Conservation (phyloP, 2,797 vertebrate species). For the Lycodopsis pacificus region DNA sequence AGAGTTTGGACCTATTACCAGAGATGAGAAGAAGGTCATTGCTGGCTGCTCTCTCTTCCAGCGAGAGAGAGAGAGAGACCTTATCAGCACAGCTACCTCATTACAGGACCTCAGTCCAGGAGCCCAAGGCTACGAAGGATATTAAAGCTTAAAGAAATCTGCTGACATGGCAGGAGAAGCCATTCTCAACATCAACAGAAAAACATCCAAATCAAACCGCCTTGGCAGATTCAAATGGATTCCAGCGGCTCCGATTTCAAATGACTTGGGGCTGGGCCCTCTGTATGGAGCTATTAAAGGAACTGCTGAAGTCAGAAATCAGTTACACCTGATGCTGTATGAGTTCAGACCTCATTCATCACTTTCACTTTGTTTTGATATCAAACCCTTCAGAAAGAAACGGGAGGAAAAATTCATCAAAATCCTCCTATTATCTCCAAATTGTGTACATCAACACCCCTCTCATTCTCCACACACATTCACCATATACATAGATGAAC, state of each 20-base stretch:
- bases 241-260: conserved; percentile 24
- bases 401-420: neutral
- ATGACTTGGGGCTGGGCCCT: neutral
- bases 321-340: neutral
- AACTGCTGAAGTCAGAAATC: conserved; percentile 32
- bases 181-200: conserved; percentile 50
- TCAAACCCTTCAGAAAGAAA: too few relatives aligned
- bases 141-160: conserved; percentile 69
- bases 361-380: neutral
- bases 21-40: conserved; percentile 57
- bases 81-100: conserved; percentile 53
- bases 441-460: neutral
- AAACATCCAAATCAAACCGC: conserved; percentile 43
- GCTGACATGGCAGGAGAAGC: conserved; percentile 60
- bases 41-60: conserved; percentile 35
- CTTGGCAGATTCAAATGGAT: conserved; percentile 22
- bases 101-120: conserved; percentile 53
- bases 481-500: neutral
- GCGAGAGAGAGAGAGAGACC: conserved; percentile 30
- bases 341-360: neutral
- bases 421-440: neutral
- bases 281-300: conserved; percentile 12
- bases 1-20: conserved; percentile 39
- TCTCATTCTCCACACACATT: neutral
- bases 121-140: conserved; percentile 58